A percentile compares a stretch with the other conserved stretches of the same genome.
Evolutionary conservation across 2,113 vertebrate genomes (phyloP).

Genomic region (Donacobius atricapilla): DNA sequence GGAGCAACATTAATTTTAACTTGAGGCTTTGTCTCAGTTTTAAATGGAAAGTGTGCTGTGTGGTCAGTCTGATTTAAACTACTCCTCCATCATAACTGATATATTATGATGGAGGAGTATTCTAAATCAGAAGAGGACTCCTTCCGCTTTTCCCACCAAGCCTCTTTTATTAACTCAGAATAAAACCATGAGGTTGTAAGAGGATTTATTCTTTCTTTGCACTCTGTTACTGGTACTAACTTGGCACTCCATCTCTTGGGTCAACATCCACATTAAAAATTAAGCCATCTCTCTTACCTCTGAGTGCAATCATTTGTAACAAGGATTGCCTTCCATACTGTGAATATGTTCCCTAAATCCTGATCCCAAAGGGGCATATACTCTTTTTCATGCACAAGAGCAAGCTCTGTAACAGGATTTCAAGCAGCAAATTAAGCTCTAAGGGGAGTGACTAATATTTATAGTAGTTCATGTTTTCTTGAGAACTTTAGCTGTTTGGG

Average conservation of each 20-base stretch:
- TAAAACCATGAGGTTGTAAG: neutral
- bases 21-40: neutral
- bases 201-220: neutral
- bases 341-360: neutral
- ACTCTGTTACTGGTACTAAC: neutral
- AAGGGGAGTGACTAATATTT: neutral
- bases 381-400: neutral
- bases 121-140: too few relatives aligned
- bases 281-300: neutral
- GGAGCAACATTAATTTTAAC: neutral
- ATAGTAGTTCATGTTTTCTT: slow-evolving; percentile 17
- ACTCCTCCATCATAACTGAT: neutral
- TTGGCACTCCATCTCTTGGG: neutral
- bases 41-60: neutral
- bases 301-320: neutral
- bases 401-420: neutral
- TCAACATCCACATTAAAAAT: neutral
- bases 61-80: neutral
- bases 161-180: neutral
- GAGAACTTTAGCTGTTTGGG: slow-evolving; percentile 20
- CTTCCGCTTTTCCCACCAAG: rapidly evolving
- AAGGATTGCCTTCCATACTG: neutral
- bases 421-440: neutral
- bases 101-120: too few relatives aligned
- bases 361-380: neutral